These are phyloP conservation scores for Ichneumoninae sp. DNA, from an alignment of 2,888 invertebrate genomes.

Conservation along the genomic window DNA sequence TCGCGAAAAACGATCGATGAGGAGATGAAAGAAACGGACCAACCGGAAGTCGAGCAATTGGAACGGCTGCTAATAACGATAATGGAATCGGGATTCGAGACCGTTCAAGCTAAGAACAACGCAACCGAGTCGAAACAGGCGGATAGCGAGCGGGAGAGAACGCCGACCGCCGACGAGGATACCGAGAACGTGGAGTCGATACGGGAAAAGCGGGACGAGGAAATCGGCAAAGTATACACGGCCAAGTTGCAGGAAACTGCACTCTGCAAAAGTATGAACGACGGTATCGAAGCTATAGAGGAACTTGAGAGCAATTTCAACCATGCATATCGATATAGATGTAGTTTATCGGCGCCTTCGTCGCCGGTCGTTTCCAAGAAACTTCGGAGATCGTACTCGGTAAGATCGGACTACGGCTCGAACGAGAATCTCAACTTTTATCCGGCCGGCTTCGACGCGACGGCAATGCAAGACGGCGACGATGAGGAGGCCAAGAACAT, in stretches of 20 bases:
- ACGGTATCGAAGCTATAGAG: conserved; percentile 40
- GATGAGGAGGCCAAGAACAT: conserved; percentile 80
- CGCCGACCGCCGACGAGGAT: conserved; percentile 31
- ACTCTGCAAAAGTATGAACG: conserved; percentile 32
- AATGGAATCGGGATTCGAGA: conserved; percentile 77
- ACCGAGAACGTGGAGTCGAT: conserved; percentile 25
- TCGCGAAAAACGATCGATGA: conserved; percentile 19
- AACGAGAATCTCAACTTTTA: conserved; percentile 78
- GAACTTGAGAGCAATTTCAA: conserved; percentile 55
- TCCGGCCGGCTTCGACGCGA: conserved; percentile 76
- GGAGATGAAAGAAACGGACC: conserved; percentile 66
- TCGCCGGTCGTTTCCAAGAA: conserved; percentile 76
- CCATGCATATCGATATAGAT: conserved; percentile 76
- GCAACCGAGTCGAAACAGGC: conserved; percentile 49
- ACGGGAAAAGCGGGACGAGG: conserved; percentile 54
- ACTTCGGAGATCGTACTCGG: conserved; percentile 72
- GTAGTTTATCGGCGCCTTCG: conserved; percentile 79
- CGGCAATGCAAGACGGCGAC: conserved; percentile 79
- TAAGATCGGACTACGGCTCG: conserved; percentile 78
- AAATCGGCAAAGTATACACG: conserved; percentile 45
- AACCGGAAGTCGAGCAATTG: conserved; percentile 80
- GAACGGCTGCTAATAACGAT: conserved; percentile 79
- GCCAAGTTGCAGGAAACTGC: conserved; percentile 18
- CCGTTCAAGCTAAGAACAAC: conserved; percentile 56
- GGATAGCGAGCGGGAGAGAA: conserved; percentile 7